Evolutionary conservation across 2,888 invertebrate genomes (phyloP), one percentile per base, ranked within the genome.

Genomic region (Margaritifera margaritifera): DNA sequence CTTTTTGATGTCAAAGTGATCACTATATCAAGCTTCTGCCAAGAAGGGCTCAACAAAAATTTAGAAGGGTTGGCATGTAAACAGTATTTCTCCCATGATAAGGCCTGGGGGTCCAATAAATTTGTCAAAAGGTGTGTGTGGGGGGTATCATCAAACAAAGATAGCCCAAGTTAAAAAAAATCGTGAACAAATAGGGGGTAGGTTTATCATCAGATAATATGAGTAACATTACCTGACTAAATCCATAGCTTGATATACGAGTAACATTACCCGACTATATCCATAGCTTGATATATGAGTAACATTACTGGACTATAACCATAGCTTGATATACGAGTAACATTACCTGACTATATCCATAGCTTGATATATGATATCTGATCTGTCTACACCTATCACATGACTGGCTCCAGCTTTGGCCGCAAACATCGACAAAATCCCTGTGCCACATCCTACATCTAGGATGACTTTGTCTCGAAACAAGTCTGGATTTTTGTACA

Each of bases 401-500:
- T 94, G 93, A 69, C 92, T 93, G 6, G 97, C 97, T n/a, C 97
- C 97, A 51, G 95, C 96, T 90, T 94, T 92, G 0, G 95, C 97
- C 89, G 95, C 96, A 90, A 96, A 96, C 84, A 97, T 91, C 2
- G 97, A 96, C 42, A 98, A 90, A 80, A 98, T 95, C 42, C 97
- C 93, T 87, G 90, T 90, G 4, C 91, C 91, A 85, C 91, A 91
- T 20, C 91, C 91, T 51, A 91, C 88, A 79, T 91, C 91, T 31
- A 91, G 78, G 6, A 97, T 94, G 66, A 93, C 88, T 92, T 96
- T 97, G 72, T 93, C 93, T 82, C 91, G 91, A 65, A 97, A 92
- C 68, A 92, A 90, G 52, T 93, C 92, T 51, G 91, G 91, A 88
- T 97, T 97, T 24, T 93, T 92, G 63, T 94, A 86, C 77, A 98